Evolutionary conservation across 2,113 vertebrate genomes (phyloP).

Genomic region (Coregonus clupeaformis): DNA sequence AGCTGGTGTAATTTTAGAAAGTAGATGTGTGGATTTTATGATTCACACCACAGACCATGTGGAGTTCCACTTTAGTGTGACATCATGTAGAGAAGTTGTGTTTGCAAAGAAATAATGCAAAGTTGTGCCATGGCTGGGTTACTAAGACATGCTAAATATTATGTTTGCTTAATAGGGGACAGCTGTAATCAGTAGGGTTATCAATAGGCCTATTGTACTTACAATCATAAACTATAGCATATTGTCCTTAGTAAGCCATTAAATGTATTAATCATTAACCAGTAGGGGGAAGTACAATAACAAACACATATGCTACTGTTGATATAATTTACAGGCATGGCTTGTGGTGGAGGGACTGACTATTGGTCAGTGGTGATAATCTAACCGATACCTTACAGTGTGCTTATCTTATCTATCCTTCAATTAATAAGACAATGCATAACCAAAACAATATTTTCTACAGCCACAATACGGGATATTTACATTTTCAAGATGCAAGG

Average conservation of each 20-base stretch:
- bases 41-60: not conserved
- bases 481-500: not conserved
- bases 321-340: not conserved
- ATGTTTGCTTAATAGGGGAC: constrained; percentile 40
- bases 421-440: not conserved
- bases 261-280: constrained; percentile 17
- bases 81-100: not conserved
- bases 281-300: constrained; percentile 58
- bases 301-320: not conserved
- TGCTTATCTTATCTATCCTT: no score
- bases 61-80: not conserved
- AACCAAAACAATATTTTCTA: not conserved
- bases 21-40: not conserved
- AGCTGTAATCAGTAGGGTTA: constrained; percentile 18
- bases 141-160: constrained; percentile 47
- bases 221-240: not conserved
- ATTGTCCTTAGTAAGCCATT: no score
- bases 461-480: not conserved
- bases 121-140: not conserved
- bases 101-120: not conserved
- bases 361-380: constrained; percentile 9
- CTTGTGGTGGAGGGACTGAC: not conserved
- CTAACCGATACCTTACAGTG: not conserved
- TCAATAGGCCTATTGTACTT: not conserved
- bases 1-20: not conserved